Evolutionary conservation across 2,113 vertebrate genomes (phyloP).

Genomic region (Erpornis zantholeuca): DNA sequence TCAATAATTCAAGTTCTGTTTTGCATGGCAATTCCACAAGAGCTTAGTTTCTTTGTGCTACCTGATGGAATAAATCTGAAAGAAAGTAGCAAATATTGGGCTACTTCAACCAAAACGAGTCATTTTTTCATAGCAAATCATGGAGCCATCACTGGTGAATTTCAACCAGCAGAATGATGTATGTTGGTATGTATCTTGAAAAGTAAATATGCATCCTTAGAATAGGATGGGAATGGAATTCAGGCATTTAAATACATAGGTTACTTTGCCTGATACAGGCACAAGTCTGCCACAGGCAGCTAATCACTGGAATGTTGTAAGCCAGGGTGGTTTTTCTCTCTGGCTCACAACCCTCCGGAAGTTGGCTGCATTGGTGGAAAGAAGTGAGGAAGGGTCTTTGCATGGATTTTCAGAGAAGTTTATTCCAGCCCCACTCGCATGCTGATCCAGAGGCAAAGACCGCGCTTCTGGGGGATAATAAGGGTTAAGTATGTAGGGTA

Average conservation of each 20-base stretch:
- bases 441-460: no score
- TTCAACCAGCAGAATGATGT: background rate
- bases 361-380: no score
- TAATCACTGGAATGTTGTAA: background rate
- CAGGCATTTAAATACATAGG: background rate
- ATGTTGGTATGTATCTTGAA: background rate
- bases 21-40: background rate
- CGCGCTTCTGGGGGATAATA: no score
- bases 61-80: background rate
- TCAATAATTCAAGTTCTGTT: conserved; percentile 3
- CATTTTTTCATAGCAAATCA: background rate
- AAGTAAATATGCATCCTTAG: background rate
- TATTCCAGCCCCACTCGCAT: no score
- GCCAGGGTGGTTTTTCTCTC: no score
- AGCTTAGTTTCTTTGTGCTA: background rate
- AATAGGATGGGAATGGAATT: background rate
- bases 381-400: no score
- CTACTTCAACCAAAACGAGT: background rate
- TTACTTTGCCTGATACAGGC: background rate
- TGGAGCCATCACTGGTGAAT: background rate
- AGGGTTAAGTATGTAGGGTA: no score
- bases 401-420: no score
- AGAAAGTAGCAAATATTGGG: background rate
- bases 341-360: no score
- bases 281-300: background rate